Base-by-base conservation (phyloP, 2,888 invertebrate species). In the Stenotaenia linearis region DNA sequence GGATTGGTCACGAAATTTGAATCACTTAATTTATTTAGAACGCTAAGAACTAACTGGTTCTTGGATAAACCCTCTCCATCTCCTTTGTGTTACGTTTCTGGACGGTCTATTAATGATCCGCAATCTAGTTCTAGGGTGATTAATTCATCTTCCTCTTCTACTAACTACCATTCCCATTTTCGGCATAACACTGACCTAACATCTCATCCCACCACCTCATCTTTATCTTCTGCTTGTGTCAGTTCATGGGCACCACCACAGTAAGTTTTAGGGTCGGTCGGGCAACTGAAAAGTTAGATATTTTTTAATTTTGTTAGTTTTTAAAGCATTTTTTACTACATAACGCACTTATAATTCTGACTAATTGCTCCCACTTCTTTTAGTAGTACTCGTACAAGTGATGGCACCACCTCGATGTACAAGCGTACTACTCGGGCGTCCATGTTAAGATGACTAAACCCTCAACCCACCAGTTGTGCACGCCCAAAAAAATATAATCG, bases 361-460 rank as follows among this genome's bases (percentile, higher is more conserved):
- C 2, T 32, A 75, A 75, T 32, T 32, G 9, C 12, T n/a, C n/a
- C n/a, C n/a, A n/a, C n/a, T n/a, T 75, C 25, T 75, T 23, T 25
- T 12, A 12, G 5, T 75, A 28, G 28, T 25, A 75, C 10, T 75
- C 32, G 28, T 2, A n/a, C 75, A 6, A 75, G 23, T 32, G 32
- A 32, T 25, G 28, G 5, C 56, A 56, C 56, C 56, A 4, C 18
- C 25, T 32, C 75, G n/a, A n/a, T 75, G 1, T 32, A 10, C n/a
- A 32, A 30, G 23, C 75, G 75, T 12, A 25, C 75, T 25, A 75
- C 75, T 32, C 18, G 75, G 12, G 75, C 75, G 12, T 75, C 75
- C 28, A 75, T 75, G 75, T 32, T 75, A 30, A 75, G 75, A 75
- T 75, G 75, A 75, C 75, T 75, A 75, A 75, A 28, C 75, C 75